Evolutionary conservation across 2,888 invertebrate species (phyloP).

Genomic region (Nesidiocoris tenuis): DNA sequence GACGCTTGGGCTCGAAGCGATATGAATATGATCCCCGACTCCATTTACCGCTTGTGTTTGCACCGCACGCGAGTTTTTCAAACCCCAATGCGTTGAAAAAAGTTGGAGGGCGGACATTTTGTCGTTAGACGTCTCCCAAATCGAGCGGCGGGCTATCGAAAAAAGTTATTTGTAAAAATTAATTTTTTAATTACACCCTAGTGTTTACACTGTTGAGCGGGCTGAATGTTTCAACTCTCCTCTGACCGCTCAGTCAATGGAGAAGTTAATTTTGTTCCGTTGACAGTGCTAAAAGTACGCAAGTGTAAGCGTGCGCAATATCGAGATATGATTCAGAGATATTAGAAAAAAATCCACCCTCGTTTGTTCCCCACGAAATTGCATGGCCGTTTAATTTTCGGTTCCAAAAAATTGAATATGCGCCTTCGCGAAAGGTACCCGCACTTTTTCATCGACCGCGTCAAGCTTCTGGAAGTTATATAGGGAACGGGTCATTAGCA

Average conservation of each 20-base stretch:
- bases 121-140: not conserved
- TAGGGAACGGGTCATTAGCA: too few relatives aligned
- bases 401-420: too few relatives aligned
- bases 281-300: too few relatives aligned
- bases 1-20: not conserved
- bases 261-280: not conserved
- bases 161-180: slow-evolving; percentile 35
- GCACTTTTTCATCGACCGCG: too few relatives aligned
- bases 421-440: too few relatives aligned
- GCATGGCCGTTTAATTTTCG: too few relatives aligned
- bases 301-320: too few relatives aligned
- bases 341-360: too few relatives aligned
- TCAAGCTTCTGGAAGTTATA: too few relatives aligned
- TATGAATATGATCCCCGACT: slow-evolving; percentile 10
- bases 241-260: not conserved
- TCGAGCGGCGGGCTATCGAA: not conserved
- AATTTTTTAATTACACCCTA: slow-evolving; percentile 30
- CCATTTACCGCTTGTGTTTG: not conserved
- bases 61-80: slow-evolving; percentile 20
- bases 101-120: not conserved
- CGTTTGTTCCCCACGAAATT: too few relatives aligned
- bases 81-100: not conserved
- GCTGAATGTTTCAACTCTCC: not conserved
- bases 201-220: slow-evolving; percentile 10
- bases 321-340: too few relatives aligned